Evolutionary conservation across 2,113 vertebrate species (phyloP), one percentile per base, ranked within the genome.

Genomic region (Scomber colias): DNA sequence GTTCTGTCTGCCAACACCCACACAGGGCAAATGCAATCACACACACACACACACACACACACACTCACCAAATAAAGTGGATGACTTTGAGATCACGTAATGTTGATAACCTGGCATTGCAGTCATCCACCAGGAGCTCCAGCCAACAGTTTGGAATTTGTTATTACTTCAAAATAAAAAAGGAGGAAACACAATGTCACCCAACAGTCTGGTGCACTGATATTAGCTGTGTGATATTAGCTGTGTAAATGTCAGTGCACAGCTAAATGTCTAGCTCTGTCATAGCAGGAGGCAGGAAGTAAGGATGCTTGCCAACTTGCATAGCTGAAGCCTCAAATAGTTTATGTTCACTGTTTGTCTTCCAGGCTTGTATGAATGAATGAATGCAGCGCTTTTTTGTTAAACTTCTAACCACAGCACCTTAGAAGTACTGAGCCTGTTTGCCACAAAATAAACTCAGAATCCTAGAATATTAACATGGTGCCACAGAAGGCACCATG

Each of bases 21-120:
- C 19, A 51, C 57, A 27, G 50, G 49, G 31, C 40, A 31, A 21
- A 53, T 16, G 6, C 49, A 21, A 35, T 35, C 51, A 31, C 13
- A 30, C 46, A 49, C 55, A 68, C 69, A 48, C 61, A 75, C 62
- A 54, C 48, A 27, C 24, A 27, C 24, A 27, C 24, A 27, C 24
- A 21, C 21, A 21, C n/a, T n/a, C 21, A 21, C 11, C 21, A 13
- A 31, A 71, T 6, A 45, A 19, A 77, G 30, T 0, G 51, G 31
- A 11, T 44, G 73, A 64, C 70, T 44, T 70, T 74, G 31, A 75
- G 31, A 64, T 64, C 30, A 67, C 17, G 19, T 8, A 63, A 27
- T 24, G 24, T 19, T 4, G 17, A 40, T 61, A 64, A 61, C 13
- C 63, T 30, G 44, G 51, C 56, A 56, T 15, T 4, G 3, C 9